Conservation (phyloP, 92 coral and sea anemone species). For the Anthopleura xanthogrammica region DNA sequence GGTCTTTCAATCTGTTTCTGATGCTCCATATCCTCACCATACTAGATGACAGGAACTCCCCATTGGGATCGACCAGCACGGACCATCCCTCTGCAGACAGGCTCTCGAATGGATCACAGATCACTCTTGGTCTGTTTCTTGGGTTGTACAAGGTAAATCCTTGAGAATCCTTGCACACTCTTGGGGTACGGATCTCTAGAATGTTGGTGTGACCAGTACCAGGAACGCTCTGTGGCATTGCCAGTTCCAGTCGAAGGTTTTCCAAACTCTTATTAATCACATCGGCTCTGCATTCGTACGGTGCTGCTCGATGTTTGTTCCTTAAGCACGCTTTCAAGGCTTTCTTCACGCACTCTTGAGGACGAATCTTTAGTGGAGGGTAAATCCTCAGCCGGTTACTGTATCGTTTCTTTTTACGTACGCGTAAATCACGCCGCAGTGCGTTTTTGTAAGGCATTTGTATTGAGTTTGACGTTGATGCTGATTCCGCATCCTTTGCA, state of each 20-base stretch:
- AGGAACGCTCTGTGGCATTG: neutral
- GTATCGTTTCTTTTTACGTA: slow-evolving; percentile 12
- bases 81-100: slow-evolving; percentile 25
- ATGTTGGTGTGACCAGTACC: neutral
- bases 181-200: neutral
- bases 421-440: neutral
- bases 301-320: neutral
- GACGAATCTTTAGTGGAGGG: slow-evolving; percentile 11
- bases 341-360: neutral
- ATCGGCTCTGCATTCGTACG: neutral
- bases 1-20: neutral
- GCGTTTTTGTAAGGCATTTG: neutral
- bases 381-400: slow-evolving; percentile 7
- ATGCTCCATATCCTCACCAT: slow-evolving; percentile 28
- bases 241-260: neutral
- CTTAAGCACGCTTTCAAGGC: neutral
- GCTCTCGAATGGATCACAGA: slow-evolving; percentile 1
- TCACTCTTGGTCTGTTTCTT: neutral
- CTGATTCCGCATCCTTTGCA: neutral
- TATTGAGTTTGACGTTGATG: neutral
- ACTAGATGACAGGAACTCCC: slow-evolving; percentile 17
- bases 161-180: neutral
- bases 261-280: neutral
- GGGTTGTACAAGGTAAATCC: neutral
- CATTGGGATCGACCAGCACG: slow-evolving; percentile 11